These are phyloP conservation scores for Carassius carassius DNA, from an alignment of 2,113 vertebrate species.

Conservation along the genomic window DNA sequence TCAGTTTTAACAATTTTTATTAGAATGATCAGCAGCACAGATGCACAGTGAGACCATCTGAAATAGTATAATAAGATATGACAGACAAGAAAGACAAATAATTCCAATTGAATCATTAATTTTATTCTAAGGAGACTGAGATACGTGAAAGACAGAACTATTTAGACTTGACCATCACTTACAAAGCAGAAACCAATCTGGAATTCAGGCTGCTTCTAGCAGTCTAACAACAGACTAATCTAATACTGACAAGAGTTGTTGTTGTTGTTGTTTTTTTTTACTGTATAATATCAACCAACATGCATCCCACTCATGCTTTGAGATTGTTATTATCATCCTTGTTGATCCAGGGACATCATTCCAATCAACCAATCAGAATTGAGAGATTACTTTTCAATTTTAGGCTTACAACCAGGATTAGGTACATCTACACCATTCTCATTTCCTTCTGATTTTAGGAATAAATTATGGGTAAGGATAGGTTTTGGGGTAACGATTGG, in stretches of 20 bases:
- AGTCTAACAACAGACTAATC: neutral
- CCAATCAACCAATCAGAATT: too few relatives aligned
- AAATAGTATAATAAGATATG: neutral
- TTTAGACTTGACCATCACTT: conserved; percentile 7
- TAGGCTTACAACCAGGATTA: too few relatives aligned
- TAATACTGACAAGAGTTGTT: conserved; percentile 20
- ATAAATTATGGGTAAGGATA: too few relatives aligned
- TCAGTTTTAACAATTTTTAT: conserved; percentile 63
- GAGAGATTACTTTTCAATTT: too few relatives aligned
- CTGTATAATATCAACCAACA: neutral
- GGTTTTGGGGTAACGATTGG: too few relatives aligned
- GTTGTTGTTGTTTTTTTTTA: too few relatives aligned
- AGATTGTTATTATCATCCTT: neutral
- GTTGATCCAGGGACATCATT: too few relatives aligned
- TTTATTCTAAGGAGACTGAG: neutral
- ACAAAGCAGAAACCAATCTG: too few relatives aligned
- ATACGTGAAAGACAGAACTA: too few relatives aligned
- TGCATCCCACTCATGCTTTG: neutral
- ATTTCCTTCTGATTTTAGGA: too few relatives aligned
- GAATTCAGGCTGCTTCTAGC: too few relatives aligned
- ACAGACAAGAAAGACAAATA: neutral
- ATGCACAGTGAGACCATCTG: neutral
- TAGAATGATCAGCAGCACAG: conserved; percentile 32
- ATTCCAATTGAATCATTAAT: neutral
- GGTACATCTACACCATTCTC: too few relatives aligned